These are phyloP conservation scores for Temnopleurus reevesii DNA, from an alignment of 53 echinoderm and acorn worm species.

Conservation along the genomic window DNA sequence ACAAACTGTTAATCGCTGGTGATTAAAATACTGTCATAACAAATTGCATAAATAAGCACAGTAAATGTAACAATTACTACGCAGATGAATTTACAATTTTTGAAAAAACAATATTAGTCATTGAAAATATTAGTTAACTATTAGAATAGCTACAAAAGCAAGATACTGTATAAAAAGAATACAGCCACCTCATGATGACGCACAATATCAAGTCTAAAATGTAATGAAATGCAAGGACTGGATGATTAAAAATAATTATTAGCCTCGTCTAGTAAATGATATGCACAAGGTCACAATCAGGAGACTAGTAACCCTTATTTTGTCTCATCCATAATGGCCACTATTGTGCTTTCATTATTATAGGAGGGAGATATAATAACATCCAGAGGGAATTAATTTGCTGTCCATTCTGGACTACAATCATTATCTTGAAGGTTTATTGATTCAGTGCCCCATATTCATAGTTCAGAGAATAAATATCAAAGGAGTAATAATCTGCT, in stretches of 20 bases:
- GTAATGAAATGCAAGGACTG: neutral
- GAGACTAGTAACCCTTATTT: neutral
- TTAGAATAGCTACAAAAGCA: neutral
- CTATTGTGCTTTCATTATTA: neutral
- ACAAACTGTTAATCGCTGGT: neutral
- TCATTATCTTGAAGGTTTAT: conserved; percentile 14
- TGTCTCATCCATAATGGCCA: neutral
- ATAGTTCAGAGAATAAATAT: too few species aligned
- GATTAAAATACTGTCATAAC: neutral
- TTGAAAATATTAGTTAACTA: neutral
- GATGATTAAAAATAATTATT: conserved; percentile 2
- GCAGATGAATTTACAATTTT: too few species aligned
- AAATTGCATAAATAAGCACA: too few species aligned
- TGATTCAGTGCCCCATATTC: conserved; percentile 11
- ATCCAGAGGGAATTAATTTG: conserved; percentile 30
- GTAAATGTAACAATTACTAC: too few species aligned
- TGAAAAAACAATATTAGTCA: neutral
- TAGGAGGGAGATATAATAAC: neutral
- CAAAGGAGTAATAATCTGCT: neutral
- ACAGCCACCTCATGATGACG: neutral
- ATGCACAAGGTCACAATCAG: conserved; percentile 14
- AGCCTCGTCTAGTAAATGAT: neutral
- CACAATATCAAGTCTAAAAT: neutral
- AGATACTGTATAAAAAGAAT: neutral
- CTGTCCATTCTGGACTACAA: conserved; percentile 2